Percentiles rank a stretch among this genome's conserved stretches.
Conservation (phyloP, 1,140 invertebrate genomes). For the Mycetomoellerius zeteki region DNA sequence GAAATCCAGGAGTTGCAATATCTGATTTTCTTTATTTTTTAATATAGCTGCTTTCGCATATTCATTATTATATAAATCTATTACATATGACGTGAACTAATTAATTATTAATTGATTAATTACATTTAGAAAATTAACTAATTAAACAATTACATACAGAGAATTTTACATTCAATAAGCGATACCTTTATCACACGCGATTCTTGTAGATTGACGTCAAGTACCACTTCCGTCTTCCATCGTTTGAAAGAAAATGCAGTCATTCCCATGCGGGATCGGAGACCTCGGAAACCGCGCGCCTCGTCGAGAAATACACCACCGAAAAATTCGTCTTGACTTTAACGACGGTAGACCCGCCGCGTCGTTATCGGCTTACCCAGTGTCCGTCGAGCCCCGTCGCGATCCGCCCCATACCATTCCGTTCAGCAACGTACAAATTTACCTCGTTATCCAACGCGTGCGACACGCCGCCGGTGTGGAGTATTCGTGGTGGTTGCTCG, state of each 20-base stretch:
- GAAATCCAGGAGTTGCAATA: too few relatives aligned
- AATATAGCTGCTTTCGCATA: too few relatives aligned
- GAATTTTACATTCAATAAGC: background rate
- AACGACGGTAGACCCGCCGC: conserved; percentile 66
- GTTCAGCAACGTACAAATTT: conserved; percentile 70
- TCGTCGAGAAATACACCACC: conserved; percentile 38
- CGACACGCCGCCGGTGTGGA: conserved; percentile 45
- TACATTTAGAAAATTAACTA: background rate
- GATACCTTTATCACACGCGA: background rate
- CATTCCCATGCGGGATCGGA: background rate
- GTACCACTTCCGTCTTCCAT: background rate
- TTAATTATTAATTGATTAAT: background rate
- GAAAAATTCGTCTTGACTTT: conserved; percentile 71
- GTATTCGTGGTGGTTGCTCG: conserved; percentile 51
- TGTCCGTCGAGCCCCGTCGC: background rate
- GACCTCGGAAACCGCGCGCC: background rate
- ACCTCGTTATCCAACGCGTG: conserved; percentile 68
- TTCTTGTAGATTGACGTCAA: background rate
- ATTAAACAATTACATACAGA: background rate
- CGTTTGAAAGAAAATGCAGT: conserved; percentile 5
- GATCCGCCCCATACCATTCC: background rate
- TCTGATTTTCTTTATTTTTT: too few relatives aligned
- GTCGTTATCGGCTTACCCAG: conserved; percentile 38
- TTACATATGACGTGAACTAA: too few relatives aligned
- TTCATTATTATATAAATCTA: too few relatives aligned